These are phyloP conservation scores for Hypanus sabinus DNA, from an alignment of 2,113 vertebrate genomes.

Conservation along the genomic window DNA sequence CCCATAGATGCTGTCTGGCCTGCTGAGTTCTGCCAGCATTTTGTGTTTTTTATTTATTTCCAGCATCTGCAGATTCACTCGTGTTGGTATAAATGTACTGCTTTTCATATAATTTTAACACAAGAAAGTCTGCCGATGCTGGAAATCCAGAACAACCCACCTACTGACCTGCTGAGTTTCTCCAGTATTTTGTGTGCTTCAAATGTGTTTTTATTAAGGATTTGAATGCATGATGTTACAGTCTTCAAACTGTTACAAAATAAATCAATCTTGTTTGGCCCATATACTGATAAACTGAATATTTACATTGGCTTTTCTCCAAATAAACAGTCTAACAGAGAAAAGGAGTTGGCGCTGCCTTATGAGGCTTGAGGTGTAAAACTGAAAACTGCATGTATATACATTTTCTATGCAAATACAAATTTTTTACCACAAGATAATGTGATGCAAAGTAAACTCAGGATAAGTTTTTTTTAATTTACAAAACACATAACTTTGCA, in stretches of 20 bases:
- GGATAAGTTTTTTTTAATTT: background rate
- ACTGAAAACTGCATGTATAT: background rate
- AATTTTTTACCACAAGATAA: background rate
- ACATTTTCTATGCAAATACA: background rate
- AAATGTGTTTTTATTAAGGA: background rate
- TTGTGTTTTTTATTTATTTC: no score
- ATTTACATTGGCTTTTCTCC: background rate
- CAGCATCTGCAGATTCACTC: no score
- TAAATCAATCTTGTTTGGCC: background rate
- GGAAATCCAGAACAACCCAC: no score
- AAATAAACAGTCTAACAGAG: no score
- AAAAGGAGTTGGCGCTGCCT: background rate
- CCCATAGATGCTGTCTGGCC: no score
- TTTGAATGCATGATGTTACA: background rate
- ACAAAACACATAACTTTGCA: background rate
- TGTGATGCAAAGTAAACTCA: background rate
- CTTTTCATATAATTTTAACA: no score
- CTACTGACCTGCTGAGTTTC: no score
- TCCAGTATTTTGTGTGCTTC: no score
- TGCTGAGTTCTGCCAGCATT: no score
- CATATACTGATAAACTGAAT: background rate
- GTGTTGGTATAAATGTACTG: no score
- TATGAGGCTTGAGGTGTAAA: background rate
- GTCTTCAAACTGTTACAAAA: background rate
- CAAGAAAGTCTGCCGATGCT: no score